Base-by-base conservation (phyloP, 2,888 invertebrate species). In the Schrankia costaestrigalis region DNA sequence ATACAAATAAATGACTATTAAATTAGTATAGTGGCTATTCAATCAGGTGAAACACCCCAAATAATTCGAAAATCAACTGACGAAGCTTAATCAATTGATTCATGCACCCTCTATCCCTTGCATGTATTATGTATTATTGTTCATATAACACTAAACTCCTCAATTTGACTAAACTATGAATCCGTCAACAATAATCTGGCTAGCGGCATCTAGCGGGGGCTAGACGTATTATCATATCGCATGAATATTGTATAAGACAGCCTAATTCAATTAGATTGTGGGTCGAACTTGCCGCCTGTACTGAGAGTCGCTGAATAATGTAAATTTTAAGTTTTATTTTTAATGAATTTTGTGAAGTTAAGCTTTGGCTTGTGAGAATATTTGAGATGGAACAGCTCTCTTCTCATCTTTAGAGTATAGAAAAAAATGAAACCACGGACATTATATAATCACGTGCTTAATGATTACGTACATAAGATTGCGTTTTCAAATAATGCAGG, bases 211-310 rank as follows among this genome's bases (percentile, higher is more conserved):
- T 31, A 45, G 28, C 26, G 56, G 55, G 52, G 63, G 59, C 56
- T 58, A 58, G 69, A 54, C 69, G 72, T 76, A 83, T 85, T 84
- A 83, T 78, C 81, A 82, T 80, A 82, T 70, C 73, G 67, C 75
- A 86, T 86, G 85, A 86, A 86, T 86, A 85, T 86, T 86, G 82
- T 80, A 86, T 85, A 73, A 75, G 80, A 63, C 59, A 54, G 60
- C 58, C 61, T 68, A 71, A 86, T 85, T 86, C 80, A 83, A 85
- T 85, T 84, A 83, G 70, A 61, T 49, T 13, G 24, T 46, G 63
- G 62, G 49, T 57, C 54, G 59, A 60, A 65, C 52, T 48, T 56
- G 50, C 51, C 52, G 54, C 46, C 53, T 46, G 56, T 41, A 42
- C 58, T 48, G 52, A 49, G 56, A 62, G 49, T 64, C 62, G 66